Conservation (phyloP, 2,797 vertebrate genomes). For the Melanitta fusca region DNA sequence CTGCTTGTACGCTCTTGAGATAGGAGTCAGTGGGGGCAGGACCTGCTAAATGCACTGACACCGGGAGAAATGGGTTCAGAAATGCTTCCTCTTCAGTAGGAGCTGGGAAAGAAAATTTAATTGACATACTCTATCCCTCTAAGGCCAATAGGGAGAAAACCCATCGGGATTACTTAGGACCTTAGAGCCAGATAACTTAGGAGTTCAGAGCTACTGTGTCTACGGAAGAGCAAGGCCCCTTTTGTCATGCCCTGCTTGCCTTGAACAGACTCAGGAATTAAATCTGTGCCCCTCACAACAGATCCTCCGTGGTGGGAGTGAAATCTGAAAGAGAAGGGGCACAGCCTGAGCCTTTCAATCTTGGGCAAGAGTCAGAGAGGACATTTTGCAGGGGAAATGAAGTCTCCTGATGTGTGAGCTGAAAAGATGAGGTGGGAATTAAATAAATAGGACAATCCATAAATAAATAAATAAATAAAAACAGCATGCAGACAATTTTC, state of each 20-base stretch:
- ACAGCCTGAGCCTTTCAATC: neutral
- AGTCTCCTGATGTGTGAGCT: neutral
- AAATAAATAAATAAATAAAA: neutral
- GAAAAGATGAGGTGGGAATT: neutral
- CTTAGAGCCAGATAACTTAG: neutral
- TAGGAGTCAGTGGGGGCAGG: neutral
- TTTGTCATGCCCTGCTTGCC: neutral
- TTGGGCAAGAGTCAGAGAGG: neutral
- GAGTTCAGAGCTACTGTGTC: neutral
- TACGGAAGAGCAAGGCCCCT: neutral
- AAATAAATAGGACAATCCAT: neutral
- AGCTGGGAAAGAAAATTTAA: neutral
- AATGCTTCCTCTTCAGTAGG: neutral
- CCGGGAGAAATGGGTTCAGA: neutral
- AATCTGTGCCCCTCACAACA: neutral
- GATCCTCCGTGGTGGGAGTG: neutral
- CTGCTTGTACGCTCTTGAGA: conserved; percentile 26
- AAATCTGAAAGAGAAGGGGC: neutral
- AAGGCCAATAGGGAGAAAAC: neutral
- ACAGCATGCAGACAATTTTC: neutral
- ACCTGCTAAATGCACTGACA: neutral
- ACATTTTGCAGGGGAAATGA: neutral
- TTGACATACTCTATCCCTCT: neutral
- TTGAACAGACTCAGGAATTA: neutral
- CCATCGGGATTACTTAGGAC: neutral